These are phyloP conservation scores for Thamnophis sirtalis DNA, from an alignment of 2,113 vertebrate genomes.

Conservation along the genomic window DNA sequence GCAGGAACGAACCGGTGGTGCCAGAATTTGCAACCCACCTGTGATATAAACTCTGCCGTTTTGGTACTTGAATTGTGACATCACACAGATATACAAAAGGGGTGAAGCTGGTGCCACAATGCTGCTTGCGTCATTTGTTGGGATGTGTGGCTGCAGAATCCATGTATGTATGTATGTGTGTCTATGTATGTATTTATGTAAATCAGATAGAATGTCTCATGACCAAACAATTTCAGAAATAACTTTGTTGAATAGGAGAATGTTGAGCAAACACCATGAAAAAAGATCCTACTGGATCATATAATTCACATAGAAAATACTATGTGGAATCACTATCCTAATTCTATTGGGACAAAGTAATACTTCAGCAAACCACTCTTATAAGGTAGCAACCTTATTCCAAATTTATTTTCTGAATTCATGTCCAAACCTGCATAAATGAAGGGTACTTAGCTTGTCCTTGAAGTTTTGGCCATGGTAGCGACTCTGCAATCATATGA, in stretches of 20 bases:
- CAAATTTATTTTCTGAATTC: background rate
- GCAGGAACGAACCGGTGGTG: too few species aligned
- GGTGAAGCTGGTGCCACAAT: background rate
- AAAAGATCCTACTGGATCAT: background rate
- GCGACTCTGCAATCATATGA: background rate
- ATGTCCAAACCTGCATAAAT: background rate
- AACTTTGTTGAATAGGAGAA: background rate
- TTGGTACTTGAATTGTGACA: background rate
- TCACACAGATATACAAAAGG: background rate
- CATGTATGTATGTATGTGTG: too few species aligned
- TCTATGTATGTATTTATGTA: too few species aligned
- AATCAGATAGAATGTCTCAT: background rate
- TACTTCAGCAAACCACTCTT: background rate
- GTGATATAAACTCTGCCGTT: background rate
- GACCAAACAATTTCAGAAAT: background rate
- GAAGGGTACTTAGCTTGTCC: background rate
- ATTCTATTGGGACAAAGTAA: background rate
- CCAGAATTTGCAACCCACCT: too few species aligned
- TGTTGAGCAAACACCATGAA: background rate
- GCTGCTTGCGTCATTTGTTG: background rate
- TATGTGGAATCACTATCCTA: background rate
- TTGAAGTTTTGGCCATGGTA: background rate
- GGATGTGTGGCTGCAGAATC: too few species aligned
- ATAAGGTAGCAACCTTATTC: background rate
- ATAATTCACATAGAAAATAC: background rate